phyloP scores from a whole-genome alignment of 2,888 invertebrate species.

The Cryptocheilus praepositus region DNA sequence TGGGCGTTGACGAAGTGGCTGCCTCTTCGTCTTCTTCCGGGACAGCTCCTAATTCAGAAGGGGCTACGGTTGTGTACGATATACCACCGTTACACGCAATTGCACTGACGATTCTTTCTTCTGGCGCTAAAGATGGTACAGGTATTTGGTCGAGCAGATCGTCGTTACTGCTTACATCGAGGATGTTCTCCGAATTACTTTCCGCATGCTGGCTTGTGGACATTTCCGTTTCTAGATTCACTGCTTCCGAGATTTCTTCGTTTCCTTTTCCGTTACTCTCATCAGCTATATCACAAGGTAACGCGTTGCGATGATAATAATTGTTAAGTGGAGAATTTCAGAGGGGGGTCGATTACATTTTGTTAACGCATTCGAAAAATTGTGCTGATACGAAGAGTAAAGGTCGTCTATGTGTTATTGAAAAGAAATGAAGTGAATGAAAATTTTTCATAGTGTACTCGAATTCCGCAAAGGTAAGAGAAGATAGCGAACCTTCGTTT shows the following conservation, averaged over 20 bases:
- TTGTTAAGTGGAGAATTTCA: too few relatives aligned
- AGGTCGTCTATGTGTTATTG: too few relatives aligned
- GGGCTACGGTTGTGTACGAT: slow-evolving; percentile 61
- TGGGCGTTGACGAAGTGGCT: slow-evolving; percentile 82
- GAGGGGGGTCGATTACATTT: too few relatives aligned
- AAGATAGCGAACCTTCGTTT: neutral
- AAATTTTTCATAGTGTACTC: too few relatives aligned
- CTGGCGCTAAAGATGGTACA: slow-evolving; percentile 74
- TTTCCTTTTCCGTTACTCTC: slow-evolving; percentile 55
- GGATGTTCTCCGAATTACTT: slow-evolving; percentile 43
- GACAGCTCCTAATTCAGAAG: slow-evolving; percentile 77
- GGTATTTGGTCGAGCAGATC: slow-evolving; percentile 68
- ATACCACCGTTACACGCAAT: slow-evolving; percentile 61
- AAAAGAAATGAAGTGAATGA: too few relatives aligned
- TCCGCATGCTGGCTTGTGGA: slow-evolving; percentile 33
- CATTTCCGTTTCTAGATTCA: slow-evolving; percentile 43
- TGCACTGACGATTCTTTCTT: slow-evolving; percentile 65
- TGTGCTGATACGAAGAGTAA: too few relatives aligned
- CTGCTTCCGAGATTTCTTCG: slow-evolving; percentile 44
- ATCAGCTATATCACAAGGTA: slow-evolving; percentile 40
- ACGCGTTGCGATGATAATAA: too few relatives aligned
- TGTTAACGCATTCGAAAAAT: too few relatives aligned
- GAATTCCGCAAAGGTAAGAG: too few relatives aligned
- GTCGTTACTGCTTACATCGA: slow-evolving; percentile 55
- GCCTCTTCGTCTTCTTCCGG: slow-evolving; percentile 81